These are phyloP conservation scores for Scaptodrosophila lebanonensis DNA, from an alignment of 1,140 invertebrate species.

Conservation along the genomic window DNA sequence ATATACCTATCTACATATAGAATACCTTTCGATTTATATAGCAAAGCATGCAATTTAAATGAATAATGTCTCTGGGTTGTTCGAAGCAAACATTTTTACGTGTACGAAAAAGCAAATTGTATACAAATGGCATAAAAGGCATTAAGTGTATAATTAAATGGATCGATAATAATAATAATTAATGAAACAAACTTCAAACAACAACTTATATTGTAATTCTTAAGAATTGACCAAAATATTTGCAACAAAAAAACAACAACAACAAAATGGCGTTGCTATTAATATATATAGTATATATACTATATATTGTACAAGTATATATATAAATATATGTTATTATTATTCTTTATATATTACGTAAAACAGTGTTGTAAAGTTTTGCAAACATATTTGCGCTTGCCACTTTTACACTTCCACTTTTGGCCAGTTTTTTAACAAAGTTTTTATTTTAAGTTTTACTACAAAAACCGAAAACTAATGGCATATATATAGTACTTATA, in stretches of 20 bases:
- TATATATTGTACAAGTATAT: too few species aligned
- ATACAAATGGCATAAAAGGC: slow-evolving; percentile 11
- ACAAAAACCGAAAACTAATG: too few species aligned
- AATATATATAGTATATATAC: too few species aligned
- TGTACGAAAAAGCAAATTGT: slow-evolving; percentile 36
- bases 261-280: too few species aligned
- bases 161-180: slow-evolving; percentile 41
- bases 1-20: background rate
- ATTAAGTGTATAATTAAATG: slow-evolving; percentile 44
- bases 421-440: too few species aligned
- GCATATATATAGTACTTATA: too few species aligned
- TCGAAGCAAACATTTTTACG: slow-evolving; percentile 42
- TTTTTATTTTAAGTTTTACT: too few species aligned
- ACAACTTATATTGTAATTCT: slow-evolving; percentile 37
- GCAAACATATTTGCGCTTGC: slow-evolving; percentile 28
- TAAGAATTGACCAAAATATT: slow-evolving; percentile 65
- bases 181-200: slow-evolving; percentile 7
- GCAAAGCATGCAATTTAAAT: slow-evolving; percentile 28
- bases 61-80: slow-evolving; percentile 46
- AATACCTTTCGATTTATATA: slow-evolving; percentile 22
- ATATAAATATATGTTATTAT: too few species aligned
- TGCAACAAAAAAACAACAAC: slow-evolving; percentile 6
- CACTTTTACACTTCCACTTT: slow-evolving; percentile 25
- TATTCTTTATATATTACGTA: slow-evolving; percentile 28
- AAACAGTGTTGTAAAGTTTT: slow-evolving; percentile 18